These are phyloP conservation scores for Sebastes miniatus DNA, from an alignment of 2,797 vertebrate genomes.

Conservation along the genomic window DNA sequence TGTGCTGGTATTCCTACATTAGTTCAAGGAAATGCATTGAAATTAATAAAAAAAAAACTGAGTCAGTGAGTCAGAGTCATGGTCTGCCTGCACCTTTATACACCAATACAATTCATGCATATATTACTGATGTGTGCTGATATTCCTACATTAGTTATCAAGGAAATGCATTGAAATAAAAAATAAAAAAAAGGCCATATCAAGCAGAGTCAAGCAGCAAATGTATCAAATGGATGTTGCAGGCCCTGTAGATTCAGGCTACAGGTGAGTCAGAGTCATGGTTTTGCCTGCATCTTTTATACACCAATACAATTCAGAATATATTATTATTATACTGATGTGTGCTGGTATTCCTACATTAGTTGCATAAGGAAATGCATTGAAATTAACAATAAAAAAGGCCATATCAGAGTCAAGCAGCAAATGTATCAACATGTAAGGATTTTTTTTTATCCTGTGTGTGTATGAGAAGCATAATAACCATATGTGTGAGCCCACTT, in stretches of 20 bases:
- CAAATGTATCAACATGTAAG: background rate
- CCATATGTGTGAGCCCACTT: constrained; percentile 11
- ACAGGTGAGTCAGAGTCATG: constrained; percentile 73
- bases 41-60: constrained; percentile 17
- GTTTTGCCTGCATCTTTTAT: background rate
- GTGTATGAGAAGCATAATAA: background rate
- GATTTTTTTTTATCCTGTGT: background rate
- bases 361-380: background rate
- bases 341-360: background rate
- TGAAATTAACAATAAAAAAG: constrained; percentile 41
- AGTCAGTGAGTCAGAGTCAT: too few relatives aligned
- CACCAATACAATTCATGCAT: too few relatives aligned
- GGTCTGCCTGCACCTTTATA: too few relatives aligned
- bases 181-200: constrained; percentile 4
- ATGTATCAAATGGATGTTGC: background rate
- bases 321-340: background rate
- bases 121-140: too few relatives aligned
- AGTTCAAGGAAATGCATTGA: constrained; percentile 3
- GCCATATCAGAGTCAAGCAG: background rate
- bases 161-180: too few relatives aligned
- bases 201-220: constrained; percentile 1
- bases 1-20: background rate
- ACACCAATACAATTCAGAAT: background rate
- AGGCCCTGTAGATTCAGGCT: constrained; percentile 45
- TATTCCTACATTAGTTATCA: too few relatives aligned